A percentile compares a stretch with the other conserved stretches of the same genome.
These are phyloP conservation scores for Scaptomyza tumidula DNA, from an alignment of 2,888 invertebrate genomes.

Conservation along the genomic window DNA sequence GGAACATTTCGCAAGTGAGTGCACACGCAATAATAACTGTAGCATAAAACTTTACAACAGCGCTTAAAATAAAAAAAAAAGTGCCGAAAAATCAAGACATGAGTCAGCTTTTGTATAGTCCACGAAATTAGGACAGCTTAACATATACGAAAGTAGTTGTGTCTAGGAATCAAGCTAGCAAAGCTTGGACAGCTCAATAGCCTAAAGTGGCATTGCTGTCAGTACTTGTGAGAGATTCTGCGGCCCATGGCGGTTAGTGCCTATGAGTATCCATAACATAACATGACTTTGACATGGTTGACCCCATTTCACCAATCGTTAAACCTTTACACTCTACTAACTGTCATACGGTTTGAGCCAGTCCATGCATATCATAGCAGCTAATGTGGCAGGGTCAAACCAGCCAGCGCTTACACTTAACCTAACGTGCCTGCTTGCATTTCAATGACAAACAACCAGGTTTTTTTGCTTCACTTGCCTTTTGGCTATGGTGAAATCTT, in stretches of 20 bases:
- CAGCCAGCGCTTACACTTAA: slow-evolving; percentile 32
- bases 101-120: slow-evolving; percentile 29
- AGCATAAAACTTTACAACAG: slow-evolving; percentile 54
- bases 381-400: slow-evolving; percentile 72
- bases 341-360: slow-evolving; percentile 46
- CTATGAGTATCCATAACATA: slow-evolving; percentile 27
- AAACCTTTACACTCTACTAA: slow-evolving; percentile 81
- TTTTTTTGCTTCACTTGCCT: slow-evolving; percentile 13
- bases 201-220: slow-evolving; percentile 2
- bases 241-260: slow-evolving; percentile 26
- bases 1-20: slow-evolving; percentile 62
- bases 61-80: not conserved
- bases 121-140: slow-evolving; percentile 42
- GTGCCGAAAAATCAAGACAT: slow-evolving; percentile 30
- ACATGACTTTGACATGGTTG: slow-evolving; percentile 50
- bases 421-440: slow-evolving; percentile 34
- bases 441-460: slow-evolving; percentile 58
- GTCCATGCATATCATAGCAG: slow-evolving; percentile 61
- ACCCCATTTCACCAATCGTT: slow-evolving; percentile 75
- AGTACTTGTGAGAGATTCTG: slow-evolving; percentile 7
- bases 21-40: slow-evolving; percentile 68
- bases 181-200: slow-evolving; percentile 2
- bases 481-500: slow-evolving; percentile 69
- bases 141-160: not conserved
- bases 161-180: slow-evolving; percentile 6